Evolutionary conservation across 2,797 vertebrate species (phyloP), one percentile per base, ranked within the genome.

Genomic region (Cetoscarus ocellatus): DNA sequence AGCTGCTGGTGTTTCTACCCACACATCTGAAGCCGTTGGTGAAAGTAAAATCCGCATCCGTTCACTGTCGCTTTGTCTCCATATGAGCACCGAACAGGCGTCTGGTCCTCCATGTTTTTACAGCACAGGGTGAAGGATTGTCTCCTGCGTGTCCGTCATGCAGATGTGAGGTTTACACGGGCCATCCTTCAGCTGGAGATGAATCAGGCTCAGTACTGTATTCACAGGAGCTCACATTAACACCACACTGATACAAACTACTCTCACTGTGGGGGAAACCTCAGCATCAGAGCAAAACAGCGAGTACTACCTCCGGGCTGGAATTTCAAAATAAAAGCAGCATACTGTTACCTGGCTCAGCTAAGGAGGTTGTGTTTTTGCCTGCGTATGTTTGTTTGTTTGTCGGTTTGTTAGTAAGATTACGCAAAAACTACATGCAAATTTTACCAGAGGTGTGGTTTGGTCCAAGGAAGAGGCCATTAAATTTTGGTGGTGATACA

Each of bases 51-150:
- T 66, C 80, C 70, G 77, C 79, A 58, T 83, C 54, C 42, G 45
- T 34, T 34, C 10, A 0, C 15, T 45, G 9, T 71, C 19, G 70
- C 77, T 84, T 82, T 86, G 83, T 80, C 73, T 77, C 66, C 68
- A 50, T 12, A 8, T 40, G 8, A 53, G 35, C 53, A 0, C 10
- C 40, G 38, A 55, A 49, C 38, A 47, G 27, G 2, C 48, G 5
- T 19, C 19, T 5, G 51, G 5, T 18, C 34, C 10, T n/a, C 13
- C 61, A 0, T 35, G 8, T 19, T 48, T n/a, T 10, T 2, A 2
- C 0, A 17, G 14, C 15, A 0, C 8, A n/a, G 14, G 15, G 10
- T 1, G 0, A 7, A 47, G 8, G 7, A 3, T 0, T 3, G 2
- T 8, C 27, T 13, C 8, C 5, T 12, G 10, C 17, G 1, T 18